These are phyloP conservation scores for Excalfactoria chinensis DNA, from an alignment of 2,113 vertebrate species.

Conservation along the genomic window DNA sequence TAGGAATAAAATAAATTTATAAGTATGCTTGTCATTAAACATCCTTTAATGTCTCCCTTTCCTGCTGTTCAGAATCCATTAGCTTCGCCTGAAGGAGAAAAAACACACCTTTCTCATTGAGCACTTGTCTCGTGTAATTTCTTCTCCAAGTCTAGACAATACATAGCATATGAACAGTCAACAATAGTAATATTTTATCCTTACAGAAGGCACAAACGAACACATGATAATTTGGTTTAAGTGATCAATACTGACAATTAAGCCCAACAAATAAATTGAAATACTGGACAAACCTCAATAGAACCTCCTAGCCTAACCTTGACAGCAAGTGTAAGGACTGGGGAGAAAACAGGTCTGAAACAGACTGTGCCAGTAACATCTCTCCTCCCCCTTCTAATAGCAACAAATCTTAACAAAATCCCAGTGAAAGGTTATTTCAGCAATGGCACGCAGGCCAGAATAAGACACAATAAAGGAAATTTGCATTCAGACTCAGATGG, in stretches of 20 bases:
- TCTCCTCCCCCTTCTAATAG: not conserved
- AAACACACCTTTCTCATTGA: not conserved
- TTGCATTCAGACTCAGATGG: not conserved
- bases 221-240: not conserved
- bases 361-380: not conserved
- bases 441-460: not conserved
- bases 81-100: constrained; percentile 11
- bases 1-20: not conserved
- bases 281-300: not conserved
- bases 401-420: not conserved
- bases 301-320: constrained; percentile 8
- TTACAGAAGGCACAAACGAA: constrained; percentile 5
- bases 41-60: not conserved
- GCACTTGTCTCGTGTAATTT: not conserved
- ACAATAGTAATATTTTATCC: not conserved
- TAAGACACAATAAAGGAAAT: not conserved
- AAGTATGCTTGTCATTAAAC: not conserved
- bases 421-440: not conserved
- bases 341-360: not conserved
- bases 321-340: not conserved
- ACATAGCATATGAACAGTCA: not conserved
- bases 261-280: not conserved
- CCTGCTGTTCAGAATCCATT: not conserved
- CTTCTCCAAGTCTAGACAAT: not conserved
- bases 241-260: not conserved